Conservation (phyloP, 2,888 invertebrate genomes). For the Palloptera scutellata region DNA sequence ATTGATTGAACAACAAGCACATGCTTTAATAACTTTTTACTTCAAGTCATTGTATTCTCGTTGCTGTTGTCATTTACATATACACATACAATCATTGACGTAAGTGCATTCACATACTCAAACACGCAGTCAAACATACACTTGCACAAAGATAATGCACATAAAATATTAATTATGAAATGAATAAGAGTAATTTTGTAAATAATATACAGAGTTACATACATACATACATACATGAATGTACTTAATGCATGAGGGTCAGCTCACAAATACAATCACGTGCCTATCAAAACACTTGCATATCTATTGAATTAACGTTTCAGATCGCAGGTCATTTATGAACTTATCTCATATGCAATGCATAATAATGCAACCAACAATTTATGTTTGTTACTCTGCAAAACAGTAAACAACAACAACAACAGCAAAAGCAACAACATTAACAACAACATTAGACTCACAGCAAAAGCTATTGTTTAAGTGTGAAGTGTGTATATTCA, state of each 20-base stretch:
- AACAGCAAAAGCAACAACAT: not conserved
- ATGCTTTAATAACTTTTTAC: too few relatives aligned
- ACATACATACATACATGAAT: conserved; percentile 2
- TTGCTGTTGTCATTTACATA: too few relatives aligned
- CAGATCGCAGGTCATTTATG: conserved; percentile 12
- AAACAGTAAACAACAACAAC: not conserved
- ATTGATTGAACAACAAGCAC: too few relatives aligned
- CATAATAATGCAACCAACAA: not conserved
- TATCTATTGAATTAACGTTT: conserved; percentile 15
- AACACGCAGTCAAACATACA: not conserved
- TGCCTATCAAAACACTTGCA: too few relatives aligned
- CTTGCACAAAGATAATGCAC: not conserved
- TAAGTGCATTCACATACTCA: not conserved
- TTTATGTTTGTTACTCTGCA: not conserved
- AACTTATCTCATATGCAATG: conserved; percentile 9
- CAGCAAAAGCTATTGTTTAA: too few relatives aligned
- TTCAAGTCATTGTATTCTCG: too few relatives aligned
- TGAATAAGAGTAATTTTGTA: conserved; percentile 13
- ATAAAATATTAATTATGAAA: conserved; percentile 23
- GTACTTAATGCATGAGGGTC: too few relatives aligned
- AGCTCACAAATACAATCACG: too few relatives aligned
- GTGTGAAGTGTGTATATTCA: too few relatives aligned
- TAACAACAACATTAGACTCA: not conserved
- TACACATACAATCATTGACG: not conserved
- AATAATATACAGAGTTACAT: conserved; percentile 1